Conservation (phyloP, 2,797 vertebrate species). For the Pampus argenteus region DNA sequence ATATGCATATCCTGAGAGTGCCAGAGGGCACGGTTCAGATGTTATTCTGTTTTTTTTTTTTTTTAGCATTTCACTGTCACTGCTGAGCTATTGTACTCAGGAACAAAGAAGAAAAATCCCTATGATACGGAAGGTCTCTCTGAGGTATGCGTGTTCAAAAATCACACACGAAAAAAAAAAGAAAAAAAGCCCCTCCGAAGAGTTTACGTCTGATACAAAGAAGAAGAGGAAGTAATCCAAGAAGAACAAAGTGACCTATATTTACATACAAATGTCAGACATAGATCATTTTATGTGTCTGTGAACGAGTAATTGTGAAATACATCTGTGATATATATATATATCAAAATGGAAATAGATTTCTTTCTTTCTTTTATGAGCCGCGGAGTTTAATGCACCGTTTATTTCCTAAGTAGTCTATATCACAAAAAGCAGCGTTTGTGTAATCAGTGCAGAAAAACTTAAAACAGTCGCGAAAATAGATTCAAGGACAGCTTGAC, state of each 20-base stretch:
- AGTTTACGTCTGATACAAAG: conserved; percentile 20
- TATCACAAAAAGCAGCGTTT: conserved; percentile 25
- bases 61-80: conserved; percentile 54
- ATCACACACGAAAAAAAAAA: conserved; percentile 14
- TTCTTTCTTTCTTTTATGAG: conserved; percentile 7
- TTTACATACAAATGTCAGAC: conserved; percentile 16
- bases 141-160: conserved; percentile 37
- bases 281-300: neutral
- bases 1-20: conserved; percentile 49
- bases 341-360: conserved; percentile 10
- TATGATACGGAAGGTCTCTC: conserved; percentile 39
- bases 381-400: conserved; percentile 1
- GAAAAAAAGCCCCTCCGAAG: neutral
- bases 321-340: neutral
- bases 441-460: conserved; percentile 22
- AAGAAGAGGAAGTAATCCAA: conserved; percentile 4
- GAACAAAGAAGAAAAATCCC: conserved; percentile 25
- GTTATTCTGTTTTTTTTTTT: conserved; percentile 36
- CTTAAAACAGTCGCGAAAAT: conserved; percentile 39
- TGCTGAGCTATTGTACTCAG: conserved; percentile 32
- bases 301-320: conserved; percentile 15
- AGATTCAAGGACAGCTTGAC: conserved; percentile 50
- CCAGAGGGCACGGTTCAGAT: conserved; percentile 43
- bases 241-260: conserved; percentile 19
- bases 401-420: conserved; percentile 2